Evolutionary conservation across 2,797 vertebrate species (phyloP).

Genomic region (Semaprochilodus insignis): DNA sequence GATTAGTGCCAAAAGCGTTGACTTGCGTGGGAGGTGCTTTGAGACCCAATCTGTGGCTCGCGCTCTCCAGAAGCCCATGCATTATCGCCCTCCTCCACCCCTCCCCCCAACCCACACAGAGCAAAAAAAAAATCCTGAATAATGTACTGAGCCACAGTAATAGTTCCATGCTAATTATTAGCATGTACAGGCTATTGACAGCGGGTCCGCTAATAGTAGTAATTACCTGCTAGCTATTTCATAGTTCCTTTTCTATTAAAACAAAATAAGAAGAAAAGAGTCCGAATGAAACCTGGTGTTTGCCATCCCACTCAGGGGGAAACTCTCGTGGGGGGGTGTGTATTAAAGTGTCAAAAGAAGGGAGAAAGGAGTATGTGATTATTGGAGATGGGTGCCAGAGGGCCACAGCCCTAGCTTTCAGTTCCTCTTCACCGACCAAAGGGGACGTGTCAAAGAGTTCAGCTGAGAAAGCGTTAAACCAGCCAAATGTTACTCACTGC

Average conservation of each 20-base stretch:
- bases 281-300: constrained; percentile 51
- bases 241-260: constrained; percentile 55
- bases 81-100: constrained; percentile 25
- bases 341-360: constrained; percentile 62
- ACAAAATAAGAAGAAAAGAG: constrained; percentile 46
- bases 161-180: constrained; percentile 62
- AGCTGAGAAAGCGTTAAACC: background rate
- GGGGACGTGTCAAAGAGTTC: background rate
- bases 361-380: constrained; percentile 45
- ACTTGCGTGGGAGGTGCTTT: constrained; percentile 50
- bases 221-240: constrained; percentile 68
- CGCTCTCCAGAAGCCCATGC: constrained; percentile 42
- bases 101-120: background rate
- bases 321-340: constrained; percentile 42
- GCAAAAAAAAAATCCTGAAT: constrained; percentile 53
- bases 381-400: constrained; percentile 28
- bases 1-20: constrained; percentile 44
- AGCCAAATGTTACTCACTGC: background rate
- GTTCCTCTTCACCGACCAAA: background rate
- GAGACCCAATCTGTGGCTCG: constrained; percentile 46
- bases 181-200: constrained; percentile 63
- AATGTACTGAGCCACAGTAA: constrained; percentile 59
- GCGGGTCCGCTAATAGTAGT: constrained; percentile 58
- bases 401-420: background rate
- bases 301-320: constrained; percentile 43